Base-by-base conservation (phyloP, 2,888 invertebrate genomes). In the Drosophila limbata region DNA sequence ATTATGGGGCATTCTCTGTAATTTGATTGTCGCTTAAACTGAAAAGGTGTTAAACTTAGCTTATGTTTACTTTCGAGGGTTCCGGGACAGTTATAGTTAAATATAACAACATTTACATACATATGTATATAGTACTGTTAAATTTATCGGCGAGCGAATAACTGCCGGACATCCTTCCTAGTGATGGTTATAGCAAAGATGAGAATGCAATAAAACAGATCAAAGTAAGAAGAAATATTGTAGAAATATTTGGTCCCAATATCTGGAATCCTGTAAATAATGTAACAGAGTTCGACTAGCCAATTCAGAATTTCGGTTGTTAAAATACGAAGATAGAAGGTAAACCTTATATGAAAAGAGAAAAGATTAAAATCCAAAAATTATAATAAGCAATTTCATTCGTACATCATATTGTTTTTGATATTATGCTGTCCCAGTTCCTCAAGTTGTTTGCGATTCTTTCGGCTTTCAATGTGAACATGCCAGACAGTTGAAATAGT, bases 181-280 rank as follows among this genome's bases (percentile, higher is more conserved):
- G n/a, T 37, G 4, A 37, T n/a, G 0, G 37, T 37, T n/a, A 37
- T 6, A 2, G 37, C n/a, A 37, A 37, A 37, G n/a, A 37, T 5
- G 5, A 37, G 5, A 37, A 37, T n/a, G 37, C 0, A n/a, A n/a
- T 37, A 37, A 37, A 2, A 0, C 13, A n/a, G 0, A 6, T n/a
- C 2, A 6, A 37, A n/a, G 6, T 6, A n/a, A 1, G 2, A 0
- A 5, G 6, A 5, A 6, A 25, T 25, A 6, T 1, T 1, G n/a
- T 6, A 5, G 1, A 37, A n/a, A 28, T 8, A 1, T 8, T 37
- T 0, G 2, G 0, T 4, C 2, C 1, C 0, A 2, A 1, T 0
- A 0, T 0, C 1, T 35, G 33, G 25, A 5, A 25, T 25, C 0
- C 0, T 1, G 25, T 6, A 25, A 25, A 25, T 5, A 25, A 25